phyloP scores from a whole-genome alignment of 2,797 vertebrate species.

The Sebastes steindachneri region DNA sequence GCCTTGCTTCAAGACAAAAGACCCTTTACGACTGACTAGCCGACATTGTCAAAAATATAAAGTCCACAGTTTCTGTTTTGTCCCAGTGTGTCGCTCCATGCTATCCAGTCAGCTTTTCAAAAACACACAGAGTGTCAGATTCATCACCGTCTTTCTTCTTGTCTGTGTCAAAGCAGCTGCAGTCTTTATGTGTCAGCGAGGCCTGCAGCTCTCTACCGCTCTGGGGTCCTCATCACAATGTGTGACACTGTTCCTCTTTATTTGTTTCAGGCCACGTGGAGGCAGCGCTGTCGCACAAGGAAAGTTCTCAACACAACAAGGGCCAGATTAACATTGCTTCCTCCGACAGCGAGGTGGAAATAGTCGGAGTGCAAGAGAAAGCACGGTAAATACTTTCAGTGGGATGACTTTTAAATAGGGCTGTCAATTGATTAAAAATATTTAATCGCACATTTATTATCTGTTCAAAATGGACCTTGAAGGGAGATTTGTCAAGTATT shows the following conservation, averaged over 20 bases:
- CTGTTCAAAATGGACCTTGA: too few relatives aligned
- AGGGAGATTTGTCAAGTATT: too few relatives aligned
- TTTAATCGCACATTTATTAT: too few relatives aligned
- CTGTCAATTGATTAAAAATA: too few relatives aligned
- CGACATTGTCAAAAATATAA: conserved; percentile 14
- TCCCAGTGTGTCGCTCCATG: conserved; percentile 37
- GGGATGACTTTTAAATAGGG: not conserved
- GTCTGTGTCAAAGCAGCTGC: conserved; percentile 67
- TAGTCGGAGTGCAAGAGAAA: conserved; percentile 95
- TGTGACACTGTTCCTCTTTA: conserved; percentile 57
- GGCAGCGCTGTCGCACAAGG: conserved; percentile 85
- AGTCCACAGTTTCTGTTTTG: conserved; percentile 33
- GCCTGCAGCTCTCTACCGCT: conserved; percentile 47
- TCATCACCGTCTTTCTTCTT: conserved; percentile 43
- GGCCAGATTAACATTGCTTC: conserved; percentile 92
- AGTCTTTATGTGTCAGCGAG: conserved; percentile 52
- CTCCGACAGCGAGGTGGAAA: conserved; percentile 97
- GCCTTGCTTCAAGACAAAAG: conserved; percentile 4
- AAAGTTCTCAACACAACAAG: conserved; percentile 85
- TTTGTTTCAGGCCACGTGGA: conserved; percentile 88
- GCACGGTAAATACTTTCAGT: conserved; percentile 84
- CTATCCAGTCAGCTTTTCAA: conserved; percentile 23
- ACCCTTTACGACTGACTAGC: conserved; percentile 21
- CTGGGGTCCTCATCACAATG: conserved; percentile 27
- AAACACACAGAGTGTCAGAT: conserved; percentile 38